Percentiles rank a stretch among this genome's conserved stretches.
Evolutionary conservation across 1,140 invertebrate genomes (phyloP).

Genomic region (Drosophila kepulauana): DNA sequence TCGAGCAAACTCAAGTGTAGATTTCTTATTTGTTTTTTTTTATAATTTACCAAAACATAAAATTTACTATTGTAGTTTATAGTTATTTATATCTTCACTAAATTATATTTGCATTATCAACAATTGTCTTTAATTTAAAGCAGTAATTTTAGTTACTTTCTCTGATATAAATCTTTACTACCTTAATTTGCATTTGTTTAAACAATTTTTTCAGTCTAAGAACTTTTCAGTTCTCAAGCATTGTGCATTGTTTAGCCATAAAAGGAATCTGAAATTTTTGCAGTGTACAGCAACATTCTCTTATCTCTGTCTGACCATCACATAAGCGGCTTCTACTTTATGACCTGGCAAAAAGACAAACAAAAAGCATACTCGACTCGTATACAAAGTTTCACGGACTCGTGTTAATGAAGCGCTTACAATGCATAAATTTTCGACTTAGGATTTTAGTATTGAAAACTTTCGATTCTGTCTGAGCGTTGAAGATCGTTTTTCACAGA

Average conservation of each 20-base stretch:
- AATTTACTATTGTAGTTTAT: too few species aligned
- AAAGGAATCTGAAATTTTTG: not conserved
- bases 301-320: conserved; percentile 30
- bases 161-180: conserved; percentile 6
- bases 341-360: conserved; percentile 14
- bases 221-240: not conserved
- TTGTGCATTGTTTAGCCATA: not conserved
- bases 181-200: conserved; percentile 5
- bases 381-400: conserved; percentile 45
- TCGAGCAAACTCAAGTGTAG: too few species aligned
- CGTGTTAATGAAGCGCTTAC: conserved; percentile 73
- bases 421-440: conserved; percentile 40
- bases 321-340: conserved; percentile 22
- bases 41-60: too few species aligned
- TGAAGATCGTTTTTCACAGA: conserved; percentile 24
- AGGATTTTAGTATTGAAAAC: conserved; percentile 21
- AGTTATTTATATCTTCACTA: too few species aligned
- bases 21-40: too few species aligned
- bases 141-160: not conserved
- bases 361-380: not conserved
- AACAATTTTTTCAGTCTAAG: not conserved
- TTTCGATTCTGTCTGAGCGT: conserved; percentile 33
- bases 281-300: conserved; percentile 40
- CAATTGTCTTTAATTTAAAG: not conserved
- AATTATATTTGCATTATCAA: too few species aligned